phyloP scores from a whole-genome alignment of 1,140 invertebrate genomes.

The Pantala flavescens region DNA sequence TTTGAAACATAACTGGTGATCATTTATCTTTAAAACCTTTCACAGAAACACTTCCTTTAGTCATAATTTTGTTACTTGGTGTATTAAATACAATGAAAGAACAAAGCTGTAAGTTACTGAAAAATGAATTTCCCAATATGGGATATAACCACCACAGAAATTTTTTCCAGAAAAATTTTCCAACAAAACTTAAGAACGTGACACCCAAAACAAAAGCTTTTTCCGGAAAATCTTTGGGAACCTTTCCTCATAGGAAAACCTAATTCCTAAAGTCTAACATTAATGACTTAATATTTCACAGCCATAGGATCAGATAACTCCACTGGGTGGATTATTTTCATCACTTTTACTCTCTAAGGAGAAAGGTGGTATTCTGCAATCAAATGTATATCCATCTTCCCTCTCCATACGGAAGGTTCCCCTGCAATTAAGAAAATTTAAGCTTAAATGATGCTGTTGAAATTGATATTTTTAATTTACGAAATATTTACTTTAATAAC shows the following conservation, averaged over 20 bases:
- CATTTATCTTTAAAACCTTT: no score
- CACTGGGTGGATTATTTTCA: conserved; percentile 37
- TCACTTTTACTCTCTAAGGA: conserved; percentile 88
- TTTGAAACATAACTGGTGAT: no score
- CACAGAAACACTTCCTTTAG: no score
- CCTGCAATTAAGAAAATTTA: conserved; percentile 44
- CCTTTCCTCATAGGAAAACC: not conserved
- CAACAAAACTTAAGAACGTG: not conserved
- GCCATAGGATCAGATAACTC: not conserved
- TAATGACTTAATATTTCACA: conserved; percentile 2
- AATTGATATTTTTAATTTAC: no score
- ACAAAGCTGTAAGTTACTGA: not conserved
- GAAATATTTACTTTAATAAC: no score
- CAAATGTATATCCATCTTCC: conserved; percentile 90
- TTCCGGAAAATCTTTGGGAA: conserved; percentile 6
- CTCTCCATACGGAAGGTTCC: conserved; percentile 94
- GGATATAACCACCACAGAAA: not conserved
- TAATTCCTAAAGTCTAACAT: not conserved
- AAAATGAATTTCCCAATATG: conserved; percentile 4
- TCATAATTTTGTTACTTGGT: not conserved
- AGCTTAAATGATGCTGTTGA: not conserved
- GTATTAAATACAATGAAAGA: not conserved
- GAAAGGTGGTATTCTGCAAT: conserved; percentile 93
- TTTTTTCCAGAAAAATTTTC: not conserved
- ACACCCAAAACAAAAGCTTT: not conserved